Evolutionary conservation across 1,140 invertebrate species (phyloP).

Genomic region (Drosophila nasuta): DNA sequence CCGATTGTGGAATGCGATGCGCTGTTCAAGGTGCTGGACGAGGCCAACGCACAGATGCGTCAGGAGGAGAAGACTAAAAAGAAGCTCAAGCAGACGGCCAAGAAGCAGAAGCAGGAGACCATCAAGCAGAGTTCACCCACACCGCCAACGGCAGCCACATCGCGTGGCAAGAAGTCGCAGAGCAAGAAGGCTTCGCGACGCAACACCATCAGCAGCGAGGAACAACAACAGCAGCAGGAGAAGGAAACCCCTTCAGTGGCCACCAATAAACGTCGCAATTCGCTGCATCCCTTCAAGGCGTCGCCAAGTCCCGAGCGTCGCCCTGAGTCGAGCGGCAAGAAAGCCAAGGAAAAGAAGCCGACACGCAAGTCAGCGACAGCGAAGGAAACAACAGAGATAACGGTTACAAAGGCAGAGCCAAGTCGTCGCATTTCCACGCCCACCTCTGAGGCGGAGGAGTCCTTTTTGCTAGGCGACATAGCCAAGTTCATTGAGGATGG

Average conservation of each 20-base stretch:
- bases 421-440: constrained; percentile 30
- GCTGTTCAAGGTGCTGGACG: constrained; percentile 65
- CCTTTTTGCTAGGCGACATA: constrained; percentile 73
- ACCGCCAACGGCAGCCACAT: background rate
- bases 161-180: constrained; percentile 10
- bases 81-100: constrained; percentile 15
- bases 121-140: constrained; percentile 1
- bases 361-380: constrained; percentile 6
- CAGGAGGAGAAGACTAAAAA: constrained; percentile 41
- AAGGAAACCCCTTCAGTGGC: background rate
- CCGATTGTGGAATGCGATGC: constrained; percentile 62
- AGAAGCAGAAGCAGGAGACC: constrained; percentile 15
- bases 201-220: constrained; percentile 31
- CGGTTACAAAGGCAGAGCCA: constrained; percentile 29
- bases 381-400: constrained; percentile 36
- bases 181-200: constrained; percentile 16
- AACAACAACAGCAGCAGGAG: constrained; percentile 2
- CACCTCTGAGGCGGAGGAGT: constrained; percentile 35
- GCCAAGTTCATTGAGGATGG: constrained; percentile 81
- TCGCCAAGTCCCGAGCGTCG: constrained; percentile 15
- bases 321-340: constrained; percentile 9
- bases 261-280: constrained; percentile 38
- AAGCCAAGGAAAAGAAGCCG: constrained; percentile 15
- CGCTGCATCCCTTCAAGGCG: constrained; percentile 36
- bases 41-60: constrained; percentile 37